phyloP scores from a whole-genome alignment of 2,888 invertebrate genomes.

The Chymomyza fuscimana region DNA sequence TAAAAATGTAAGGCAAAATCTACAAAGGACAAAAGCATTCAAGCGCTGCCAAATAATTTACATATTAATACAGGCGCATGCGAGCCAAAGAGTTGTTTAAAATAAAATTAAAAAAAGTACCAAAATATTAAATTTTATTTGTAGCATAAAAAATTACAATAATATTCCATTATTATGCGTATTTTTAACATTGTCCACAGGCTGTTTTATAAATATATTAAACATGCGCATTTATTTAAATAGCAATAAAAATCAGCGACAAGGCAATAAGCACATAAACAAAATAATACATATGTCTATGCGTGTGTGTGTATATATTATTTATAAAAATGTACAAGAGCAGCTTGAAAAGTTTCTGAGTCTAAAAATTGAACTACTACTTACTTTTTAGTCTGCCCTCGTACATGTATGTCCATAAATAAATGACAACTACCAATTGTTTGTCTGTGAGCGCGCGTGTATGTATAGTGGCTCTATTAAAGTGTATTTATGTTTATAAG shows the following conservation, averaged over 20 bases:
- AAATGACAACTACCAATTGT: too few relatives aligned
- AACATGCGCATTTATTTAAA: constrained; percentile 55
- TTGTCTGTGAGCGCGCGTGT: too few relatives aligned
- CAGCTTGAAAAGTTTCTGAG: too few relatives aligned
- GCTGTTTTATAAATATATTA: constrained; percentile 43
- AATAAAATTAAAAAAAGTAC: neutral
- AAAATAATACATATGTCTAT: neutral
- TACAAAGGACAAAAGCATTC: neutral
- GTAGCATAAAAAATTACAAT: neutral
- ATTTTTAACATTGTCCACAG: neutral
- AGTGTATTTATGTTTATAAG: neutral
- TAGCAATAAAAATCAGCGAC: constrained; percentile 28
- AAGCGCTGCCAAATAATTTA: neutral
- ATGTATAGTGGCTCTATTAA: neutral
- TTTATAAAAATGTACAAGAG: too few relatives aligned
- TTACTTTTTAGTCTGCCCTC: constrained; percentile 19
- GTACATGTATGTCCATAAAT: too few relatives aligned
- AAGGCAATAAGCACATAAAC: constrained; percentile 20
- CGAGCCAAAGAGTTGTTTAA: too few relatives aligned
- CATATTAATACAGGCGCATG: neutral
- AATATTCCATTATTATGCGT: neutral
- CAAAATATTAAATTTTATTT: too few relatives aligned
- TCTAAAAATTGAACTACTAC: too few relatives aligned
- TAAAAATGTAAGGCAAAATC: too few relatives aligned
- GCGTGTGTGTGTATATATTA: too few relatives aligned